phyloP scores from a whole-genome alignment of 2,888 invertebrate species.

The Thereva nobilitata region DNA sequence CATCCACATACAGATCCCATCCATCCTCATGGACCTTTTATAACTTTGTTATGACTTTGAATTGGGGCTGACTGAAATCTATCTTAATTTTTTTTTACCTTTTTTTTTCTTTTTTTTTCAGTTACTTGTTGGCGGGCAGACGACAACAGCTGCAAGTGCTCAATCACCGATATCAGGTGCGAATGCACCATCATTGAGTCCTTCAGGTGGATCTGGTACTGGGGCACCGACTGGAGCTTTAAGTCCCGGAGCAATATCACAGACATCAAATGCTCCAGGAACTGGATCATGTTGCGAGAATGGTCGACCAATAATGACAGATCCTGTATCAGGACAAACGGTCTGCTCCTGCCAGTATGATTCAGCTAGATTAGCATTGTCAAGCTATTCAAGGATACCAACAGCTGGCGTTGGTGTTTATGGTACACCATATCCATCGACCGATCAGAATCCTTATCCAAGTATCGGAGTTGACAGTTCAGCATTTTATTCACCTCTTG shows the following conservation, averaged over 20 bases:
- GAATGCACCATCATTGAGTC: slow-evolving; percentile 72
- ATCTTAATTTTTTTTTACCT: slow-evolving; percentile 1
- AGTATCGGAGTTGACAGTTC: slow-evolving; percentile 93
- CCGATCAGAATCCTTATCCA: slow-evolving; percentile 90
- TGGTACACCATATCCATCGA: slow-evolving; percentile 85
- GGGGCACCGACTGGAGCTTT: slow-evolving; percentile 51
- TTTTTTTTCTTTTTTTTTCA: slow-evolving; percentile 35
- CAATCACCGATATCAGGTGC: slow-evolving; percentile 79
- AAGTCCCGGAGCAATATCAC: slow-evolving; percentile 57
- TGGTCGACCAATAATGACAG: slow-evolving; percentile 88
- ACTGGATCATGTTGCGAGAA: slow-evolving; percentile 80
- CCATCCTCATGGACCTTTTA: not conserved
- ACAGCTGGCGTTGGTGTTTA: slow-evolving; percentile 80
- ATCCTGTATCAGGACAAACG: slow-evolving; percentile 89
- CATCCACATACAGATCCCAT: too few relatives aligned
- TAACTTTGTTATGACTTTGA: not conserved
- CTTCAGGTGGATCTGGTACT: slow-evolving; percentile 63
- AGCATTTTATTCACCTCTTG: slow-evolving; percentile 93
- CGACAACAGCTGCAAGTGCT: slow-evolving; percentile 70
- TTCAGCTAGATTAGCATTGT: slow-evolving; percentile 80
- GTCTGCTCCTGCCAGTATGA: slow-evolving; percentile 95
- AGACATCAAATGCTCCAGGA: slow-evolving; percentile 54
- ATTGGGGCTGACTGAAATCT: slow-evolving; percentile 1
- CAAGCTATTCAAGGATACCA: slow-evolving; percentile 78
- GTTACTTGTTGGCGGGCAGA: slow-evolving; percentile 62